These are phyloP conservation scores for Plectus sambesii DNA, from an alignment of 1,140 invertebrate species.

Conservation along the genomic window DNA sequence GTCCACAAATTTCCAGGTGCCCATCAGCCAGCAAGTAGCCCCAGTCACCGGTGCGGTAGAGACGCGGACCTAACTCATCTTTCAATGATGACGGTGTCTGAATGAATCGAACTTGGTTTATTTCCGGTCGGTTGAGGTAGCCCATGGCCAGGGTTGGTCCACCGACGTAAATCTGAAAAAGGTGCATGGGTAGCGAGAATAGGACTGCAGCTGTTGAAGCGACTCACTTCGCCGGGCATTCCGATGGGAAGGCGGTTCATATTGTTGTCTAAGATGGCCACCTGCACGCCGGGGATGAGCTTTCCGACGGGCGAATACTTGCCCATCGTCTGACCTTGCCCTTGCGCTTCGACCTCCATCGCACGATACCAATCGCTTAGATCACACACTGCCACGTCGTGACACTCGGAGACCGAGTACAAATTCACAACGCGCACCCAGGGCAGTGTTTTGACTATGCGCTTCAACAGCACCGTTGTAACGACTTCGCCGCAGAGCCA, in stretches of 20 bases:
- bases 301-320: constrained; percentile 51
- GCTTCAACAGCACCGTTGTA: constrained; percentile 46
- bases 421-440: constrained; percentile 48
- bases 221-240: constrained; percentile 49
- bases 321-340: constrained; percentile 12
- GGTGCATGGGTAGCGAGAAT: background rate
- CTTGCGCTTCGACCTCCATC: constrained; percentile 15
- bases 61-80: constrained; percentile 34
- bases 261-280: constrained; percentile 49
- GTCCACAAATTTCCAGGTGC: constrained; percentile 51
- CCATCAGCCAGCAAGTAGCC: constrained; percentile 51
- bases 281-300: constrained; percentile 48
- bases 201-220: constrained; percentile 2
- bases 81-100: constrained; percentile 29
- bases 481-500: constrained; percentile 51
- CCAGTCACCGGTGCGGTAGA: constrained; percentile 52
- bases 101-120: constrained; percentile 49
- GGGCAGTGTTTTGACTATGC: constrained; percentile 46
- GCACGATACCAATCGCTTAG: constrained; percentile 36
- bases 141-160: constrained; percentile 51
- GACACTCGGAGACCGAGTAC: constrained; percentile 47
- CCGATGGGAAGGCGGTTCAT: constrained; percentile 49
- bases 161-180: constrained; percentile 49
- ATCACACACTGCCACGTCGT: constrained; percentile 48
- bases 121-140: constrained; percentile 51